Evolutionary conservation across 1,140 invertebrate genomes (phyloP).

Genomic region (Chlorops oryzae): DNA sequence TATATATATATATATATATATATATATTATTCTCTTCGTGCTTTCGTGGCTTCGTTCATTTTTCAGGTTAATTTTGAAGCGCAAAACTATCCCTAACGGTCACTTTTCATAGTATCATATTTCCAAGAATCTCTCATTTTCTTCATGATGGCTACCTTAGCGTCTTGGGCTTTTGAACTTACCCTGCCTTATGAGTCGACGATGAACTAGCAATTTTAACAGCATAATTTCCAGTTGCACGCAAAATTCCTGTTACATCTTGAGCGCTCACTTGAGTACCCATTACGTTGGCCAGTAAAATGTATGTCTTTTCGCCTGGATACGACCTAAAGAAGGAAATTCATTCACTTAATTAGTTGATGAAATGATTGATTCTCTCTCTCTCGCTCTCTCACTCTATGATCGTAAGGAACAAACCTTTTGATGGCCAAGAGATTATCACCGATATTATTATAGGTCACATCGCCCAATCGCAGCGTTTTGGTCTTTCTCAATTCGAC

Average conservation of each 20-base stretch:
- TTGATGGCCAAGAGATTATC: constrained; percentile 44
- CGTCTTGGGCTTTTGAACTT: too few relatives aligned
- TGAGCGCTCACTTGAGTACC: neutral
- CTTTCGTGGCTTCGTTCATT: too few relatives aligned
- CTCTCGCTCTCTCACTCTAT: constrained; percentile 12
- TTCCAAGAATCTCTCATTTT: too few relatives aligned
- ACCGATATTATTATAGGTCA: constrained; percentile 36
- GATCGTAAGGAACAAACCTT: too few relatives aligned
- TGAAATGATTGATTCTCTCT: neutral
- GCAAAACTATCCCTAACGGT: too few relatives aligned
- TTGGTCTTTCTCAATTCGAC: constrained; percentile 24
- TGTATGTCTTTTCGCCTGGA: constrained; percentile 14
- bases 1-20: too few relatives aligned
- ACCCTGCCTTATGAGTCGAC: constrained; percentile 11
- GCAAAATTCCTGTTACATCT: neutral
- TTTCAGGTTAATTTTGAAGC: too few relatives aligned
- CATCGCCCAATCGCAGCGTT: constrained; percentile 45
- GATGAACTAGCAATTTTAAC: constrained; percentile 9
- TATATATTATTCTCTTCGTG: too few relatives aligned
- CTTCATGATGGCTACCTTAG: too few relatives aligned
- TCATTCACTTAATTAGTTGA: neutral
- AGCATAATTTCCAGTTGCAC: constrained; percentile 4
- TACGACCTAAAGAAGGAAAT: constrained; percentile 6
- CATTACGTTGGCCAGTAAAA: constrained; percentile 15
- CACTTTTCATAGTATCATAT: too few relatives aligned